Conservation (phyloP, 2,888 invertebrate species). For the Nephrocerus scutellatus region DNA sequence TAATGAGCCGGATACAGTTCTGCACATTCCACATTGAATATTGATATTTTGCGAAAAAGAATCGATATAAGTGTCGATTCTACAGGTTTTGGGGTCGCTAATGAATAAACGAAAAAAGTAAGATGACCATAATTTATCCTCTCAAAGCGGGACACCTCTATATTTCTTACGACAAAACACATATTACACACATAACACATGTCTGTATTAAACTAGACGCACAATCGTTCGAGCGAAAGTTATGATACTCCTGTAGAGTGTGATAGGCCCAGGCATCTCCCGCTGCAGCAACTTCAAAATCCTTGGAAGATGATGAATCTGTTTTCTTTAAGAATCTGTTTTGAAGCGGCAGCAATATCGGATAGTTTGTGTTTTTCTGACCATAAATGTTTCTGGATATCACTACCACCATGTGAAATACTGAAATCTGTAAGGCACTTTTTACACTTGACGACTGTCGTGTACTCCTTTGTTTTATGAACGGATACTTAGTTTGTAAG, state of each 20-base stretch:
- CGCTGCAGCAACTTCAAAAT: constrained; percentile 20
- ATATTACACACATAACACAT: constrained; percentile 21
- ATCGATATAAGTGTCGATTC: too few relatives aligned
- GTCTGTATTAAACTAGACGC: constrained; percentile 20
- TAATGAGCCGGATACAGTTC: too few relatives aligned
- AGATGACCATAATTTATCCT: background rate
- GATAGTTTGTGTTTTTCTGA: constrained; percentile 21
- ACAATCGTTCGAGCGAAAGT: constrained; percentile 22
- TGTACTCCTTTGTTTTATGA: constrained; percentile 22
- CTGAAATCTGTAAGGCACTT: constrained; percentile 18
- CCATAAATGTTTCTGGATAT: constrained; percentile 24
- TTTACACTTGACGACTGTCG: constrained; percentile 16
- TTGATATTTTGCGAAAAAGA: too few relatives aligned
- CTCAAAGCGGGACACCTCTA: constrained; percentile 1
- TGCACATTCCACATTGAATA: too few relatives aligned
- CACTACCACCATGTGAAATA: constrained; percentile 19
- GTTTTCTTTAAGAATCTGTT: constrained; percentile 20
- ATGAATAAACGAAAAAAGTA: too few relatives aligned
- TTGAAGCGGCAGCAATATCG: constrained; percentile 19
- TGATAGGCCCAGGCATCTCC: constrained; percentile 17
- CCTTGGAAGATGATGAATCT: constrained; percentile 19
- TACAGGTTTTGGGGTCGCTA: too few relatives aligned
- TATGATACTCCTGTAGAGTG: constrained; percentile 19
- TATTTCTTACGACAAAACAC: constrained; percentile 20
- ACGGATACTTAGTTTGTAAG: constrained; percentile 23